phyloP scores from a whole-genome alignment of 2,113 vertebrate genomes.

The Willisornis vidua region DNA sequence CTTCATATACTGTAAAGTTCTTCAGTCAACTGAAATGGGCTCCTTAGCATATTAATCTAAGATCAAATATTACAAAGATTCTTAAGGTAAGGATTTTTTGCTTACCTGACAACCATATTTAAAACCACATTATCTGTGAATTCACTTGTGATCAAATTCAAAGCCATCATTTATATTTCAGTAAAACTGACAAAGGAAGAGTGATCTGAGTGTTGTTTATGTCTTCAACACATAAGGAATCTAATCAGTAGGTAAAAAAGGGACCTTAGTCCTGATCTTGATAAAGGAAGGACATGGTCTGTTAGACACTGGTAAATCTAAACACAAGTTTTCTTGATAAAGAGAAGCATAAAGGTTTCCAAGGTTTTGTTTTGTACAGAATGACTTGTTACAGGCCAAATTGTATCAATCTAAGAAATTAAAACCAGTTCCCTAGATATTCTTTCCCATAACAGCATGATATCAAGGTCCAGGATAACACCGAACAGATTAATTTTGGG shows the following conservation, averaged over 20 bases:
- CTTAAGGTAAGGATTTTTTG: background rate
- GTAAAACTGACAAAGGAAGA: background rate
- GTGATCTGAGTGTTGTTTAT: background rate
- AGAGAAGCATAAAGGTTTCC: background rate
- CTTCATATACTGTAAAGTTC: background rate
- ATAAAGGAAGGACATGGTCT: background rate
- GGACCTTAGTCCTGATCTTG: background rate
- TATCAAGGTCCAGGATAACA: background rate
- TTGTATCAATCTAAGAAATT: background rate
- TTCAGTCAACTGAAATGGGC: background rate
- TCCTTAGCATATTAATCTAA: background rate
- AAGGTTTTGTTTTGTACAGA: background rate
- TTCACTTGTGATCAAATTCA: background rate
- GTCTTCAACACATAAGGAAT: background rate
- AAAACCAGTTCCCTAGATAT: background rate
- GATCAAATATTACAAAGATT: background rate
- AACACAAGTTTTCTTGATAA: background rate
- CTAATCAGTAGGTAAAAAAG: background rate
- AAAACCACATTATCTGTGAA: background rate
- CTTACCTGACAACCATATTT: background rate
- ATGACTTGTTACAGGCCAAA: background rate
- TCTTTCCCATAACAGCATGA: background rate
- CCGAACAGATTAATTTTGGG: background rate
- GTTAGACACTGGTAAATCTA: background rate
- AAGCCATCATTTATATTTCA: background rate